Evolutionary conservation across 2,888 invertebrate genomes (phyloP).

Genomic region (Bhutanitis thaidina): DNA sequence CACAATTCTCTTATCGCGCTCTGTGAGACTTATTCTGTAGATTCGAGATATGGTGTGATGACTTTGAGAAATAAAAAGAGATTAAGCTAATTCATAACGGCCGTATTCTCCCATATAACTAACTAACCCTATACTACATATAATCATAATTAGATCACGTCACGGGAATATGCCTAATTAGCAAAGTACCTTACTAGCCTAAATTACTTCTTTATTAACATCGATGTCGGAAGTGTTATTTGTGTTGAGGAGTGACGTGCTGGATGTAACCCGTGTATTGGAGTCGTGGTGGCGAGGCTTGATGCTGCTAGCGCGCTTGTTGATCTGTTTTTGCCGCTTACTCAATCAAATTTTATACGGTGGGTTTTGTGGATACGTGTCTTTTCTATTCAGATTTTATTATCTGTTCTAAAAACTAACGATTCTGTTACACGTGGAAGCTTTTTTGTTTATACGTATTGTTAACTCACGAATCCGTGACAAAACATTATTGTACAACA

Average conservation of each 20-base stretch:
- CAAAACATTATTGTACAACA: background rate
- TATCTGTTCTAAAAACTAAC: too few relatives aligned
- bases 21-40: background rate
- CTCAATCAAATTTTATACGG: conserved; percentile 50
- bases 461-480: conserved; percentile 6
- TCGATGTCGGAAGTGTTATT: conserved; percentile 50
- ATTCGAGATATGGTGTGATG: too few relatives aligned
- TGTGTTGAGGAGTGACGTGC: conserved; percentile 61
- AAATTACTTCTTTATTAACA: conserved; percentile 36
- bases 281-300: conserved; percentile 77
- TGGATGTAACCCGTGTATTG: conserved; percentile 64
- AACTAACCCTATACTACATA: too few relatives aligned
- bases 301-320: conserved; percentile 67
- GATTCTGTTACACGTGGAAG: too few relatives aligned
- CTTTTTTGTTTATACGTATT: too few relatives aligned
- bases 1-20: background rate
- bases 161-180: background rate
- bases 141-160: too few relatives aligned
- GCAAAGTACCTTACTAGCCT: conserved; percentile 14
- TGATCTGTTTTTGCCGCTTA: conserved; percentile 60
- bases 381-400: too few relatives aligned
- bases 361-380: conserved; percentile 25
- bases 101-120: too few relatives aligned
- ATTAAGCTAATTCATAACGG: too few relatives aligned
- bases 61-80: too few relatives aligned